phyloP scores from a whole-genome alignment of 2,888 invertebrate genomes.

The Philhelius pedissequus region DNA sequence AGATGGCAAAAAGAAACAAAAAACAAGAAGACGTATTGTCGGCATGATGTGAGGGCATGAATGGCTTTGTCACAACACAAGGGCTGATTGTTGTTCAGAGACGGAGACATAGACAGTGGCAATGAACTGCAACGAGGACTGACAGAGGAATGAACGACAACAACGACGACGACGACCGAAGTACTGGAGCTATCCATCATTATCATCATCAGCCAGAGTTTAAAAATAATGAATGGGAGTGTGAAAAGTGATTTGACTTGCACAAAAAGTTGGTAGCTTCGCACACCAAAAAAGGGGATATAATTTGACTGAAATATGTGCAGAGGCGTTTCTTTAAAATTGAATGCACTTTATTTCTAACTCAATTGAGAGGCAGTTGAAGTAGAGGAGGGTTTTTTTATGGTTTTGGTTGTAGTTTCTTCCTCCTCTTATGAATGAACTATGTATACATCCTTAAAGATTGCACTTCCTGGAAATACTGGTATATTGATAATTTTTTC shows the following conservation, averaged over 20 bases:
- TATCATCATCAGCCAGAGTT: slow-evolving; percentile 12
- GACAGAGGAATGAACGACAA: slow-evolving; percentile 7
- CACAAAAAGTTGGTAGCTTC: slow-evolving; percentile 13
- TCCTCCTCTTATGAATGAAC: neutral
- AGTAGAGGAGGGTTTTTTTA: neutral
- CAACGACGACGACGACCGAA: neutral
- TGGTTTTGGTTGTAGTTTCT: neutral
- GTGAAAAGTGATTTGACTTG: slow-evolving; percentile 24
- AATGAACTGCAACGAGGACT: slow-evolving; percentile 60
- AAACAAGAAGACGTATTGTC: slow-evolving; percentile 19
- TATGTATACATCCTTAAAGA: neutral
- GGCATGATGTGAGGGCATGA: slow-evolving; percentile 2
- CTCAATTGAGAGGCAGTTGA: slow-evolving; percentile 8
- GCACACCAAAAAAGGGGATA: neutral
- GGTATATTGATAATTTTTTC: neutral
- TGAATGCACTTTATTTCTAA: slow-evolving; percentile 30
- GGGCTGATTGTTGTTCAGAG: slow-evolving; percentile 12
- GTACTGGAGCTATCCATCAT: neutral
- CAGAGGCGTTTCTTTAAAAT: slow-evolving; percentile 30
- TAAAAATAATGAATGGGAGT: slow-evolving; percentile 23
- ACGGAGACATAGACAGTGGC: slow-evolving; percentile 22
- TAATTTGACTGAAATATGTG: slow-evolving; percentile 27
- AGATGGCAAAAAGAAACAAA: neutral
- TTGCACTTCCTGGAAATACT: neutral
- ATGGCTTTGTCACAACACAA: slow-evolving; percentile 38